phyloP scores from a whole-genome alignment of 2,113 vertebrate genomes.

The Atractosteus spatula region DNA sequence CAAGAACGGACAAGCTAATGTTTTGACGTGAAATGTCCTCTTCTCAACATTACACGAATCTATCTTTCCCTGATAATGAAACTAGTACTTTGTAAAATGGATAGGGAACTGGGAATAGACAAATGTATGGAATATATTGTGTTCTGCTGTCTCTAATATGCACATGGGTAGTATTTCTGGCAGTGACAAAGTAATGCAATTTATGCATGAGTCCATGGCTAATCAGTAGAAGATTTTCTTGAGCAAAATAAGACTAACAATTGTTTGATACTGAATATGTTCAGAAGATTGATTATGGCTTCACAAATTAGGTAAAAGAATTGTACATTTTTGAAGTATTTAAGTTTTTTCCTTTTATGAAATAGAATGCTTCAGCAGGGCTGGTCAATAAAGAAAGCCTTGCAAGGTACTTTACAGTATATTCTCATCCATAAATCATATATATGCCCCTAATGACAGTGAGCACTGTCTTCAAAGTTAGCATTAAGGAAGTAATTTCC shows the following conservation, averaged over 20 bases:
- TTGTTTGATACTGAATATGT: no score
- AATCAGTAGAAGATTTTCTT: not conserved
- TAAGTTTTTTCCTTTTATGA: no score
- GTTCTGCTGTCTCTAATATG: constrained; percentile 14
- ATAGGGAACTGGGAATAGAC: not conserved
- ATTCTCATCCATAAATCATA: no score
- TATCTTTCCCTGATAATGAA: not conserved
- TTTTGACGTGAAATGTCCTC: not conserved
- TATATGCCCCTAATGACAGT: no score
- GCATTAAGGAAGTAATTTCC: no score
- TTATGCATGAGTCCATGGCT: not conserved
- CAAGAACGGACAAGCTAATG: constrained; percentile 6
- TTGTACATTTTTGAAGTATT: no score
- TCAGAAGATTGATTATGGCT: no score
- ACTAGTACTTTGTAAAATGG: constrained; percentile 3
- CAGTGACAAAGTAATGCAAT: constrained; percentile 12
- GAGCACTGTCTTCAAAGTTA: no score
- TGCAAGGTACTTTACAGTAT: no score
- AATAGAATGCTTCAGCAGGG: no score
- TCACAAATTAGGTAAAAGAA: no score
- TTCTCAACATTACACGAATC: not conserved
- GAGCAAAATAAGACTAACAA: not conserved
- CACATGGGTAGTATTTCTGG: constrained; percentile 21
- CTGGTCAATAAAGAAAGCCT: no score
- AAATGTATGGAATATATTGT: not conserved